A percentile compares a stretch with the other conserved stretches of the same genome.
Evolutionary conservation across 2,797 vertebrate species (phyloP).

Genomic region (Scolopax rusticola): DNA sequence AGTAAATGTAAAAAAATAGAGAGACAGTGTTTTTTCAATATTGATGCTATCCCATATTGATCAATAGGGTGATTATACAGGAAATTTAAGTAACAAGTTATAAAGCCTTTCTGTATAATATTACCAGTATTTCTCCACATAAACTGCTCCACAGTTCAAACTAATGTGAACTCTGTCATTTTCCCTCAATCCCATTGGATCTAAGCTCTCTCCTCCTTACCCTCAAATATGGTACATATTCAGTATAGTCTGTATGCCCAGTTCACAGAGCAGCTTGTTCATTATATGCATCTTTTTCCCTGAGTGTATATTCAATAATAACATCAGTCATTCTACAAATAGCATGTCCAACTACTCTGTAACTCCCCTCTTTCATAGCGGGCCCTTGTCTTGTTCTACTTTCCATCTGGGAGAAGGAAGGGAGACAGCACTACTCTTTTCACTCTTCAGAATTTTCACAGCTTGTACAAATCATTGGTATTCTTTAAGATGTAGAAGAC

Average conservation of each 20-base stretch:
- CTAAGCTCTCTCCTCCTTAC: neutral
- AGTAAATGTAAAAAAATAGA: neutral
- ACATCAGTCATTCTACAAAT: neutral
- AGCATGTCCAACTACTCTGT: neutral
- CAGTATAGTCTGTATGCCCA: neutral
- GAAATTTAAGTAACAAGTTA: neutral
- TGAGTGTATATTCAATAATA: neutral
- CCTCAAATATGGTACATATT: neutral
- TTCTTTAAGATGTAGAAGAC: neutral
- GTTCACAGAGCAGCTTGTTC: neutral
- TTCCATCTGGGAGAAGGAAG: neutral
- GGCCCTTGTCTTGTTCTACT: neutral
- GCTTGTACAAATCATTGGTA: neutral
- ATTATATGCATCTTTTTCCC: neutral
- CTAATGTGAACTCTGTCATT: neutral
- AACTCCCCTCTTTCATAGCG: neutral
- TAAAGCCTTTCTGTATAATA: neutral
- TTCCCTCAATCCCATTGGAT: neutral
- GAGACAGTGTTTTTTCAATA: neutral
- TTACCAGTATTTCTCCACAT: neutral
- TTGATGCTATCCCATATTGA: neutral
- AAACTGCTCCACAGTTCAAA: neutral
- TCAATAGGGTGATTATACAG: neutral
- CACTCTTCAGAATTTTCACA: neutral
- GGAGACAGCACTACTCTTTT: neutral